A percentile compares a stretch with the other conserved stretches of the same genome.
Evolutionary conservation across 2,797 vertebrate species (phyloP).

Genomic region (Pithecia hirsuta): DNA sequence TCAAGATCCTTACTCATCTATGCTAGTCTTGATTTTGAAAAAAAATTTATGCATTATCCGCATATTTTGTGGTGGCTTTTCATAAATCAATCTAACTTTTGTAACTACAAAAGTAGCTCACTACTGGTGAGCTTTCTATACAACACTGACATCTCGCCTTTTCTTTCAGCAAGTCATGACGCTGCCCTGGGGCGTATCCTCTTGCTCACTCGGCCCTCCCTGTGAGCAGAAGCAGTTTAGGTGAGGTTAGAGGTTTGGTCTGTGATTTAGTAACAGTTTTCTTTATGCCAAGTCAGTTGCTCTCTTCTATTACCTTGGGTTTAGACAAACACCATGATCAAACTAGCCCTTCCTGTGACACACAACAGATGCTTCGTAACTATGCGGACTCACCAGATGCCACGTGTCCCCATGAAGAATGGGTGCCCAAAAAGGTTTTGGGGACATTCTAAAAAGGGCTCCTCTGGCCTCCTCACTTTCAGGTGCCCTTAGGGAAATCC

Average conservation of each 20-base stretch:
- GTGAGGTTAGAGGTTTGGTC: background rate
- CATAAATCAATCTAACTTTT: background rate
- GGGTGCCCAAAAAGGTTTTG: background rate
- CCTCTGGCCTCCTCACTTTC: background rate
- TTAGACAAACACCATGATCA: background rate
- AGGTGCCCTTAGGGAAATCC: background rate
- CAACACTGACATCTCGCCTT: background rate
- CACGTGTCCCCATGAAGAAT: background rate
- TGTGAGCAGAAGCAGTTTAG: background rate
- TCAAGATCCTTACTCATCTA: background rate
- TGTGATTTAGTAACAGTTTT: background rate
- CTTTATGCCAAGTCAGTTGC: background rate
- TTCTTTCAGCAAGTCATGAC: background rate
- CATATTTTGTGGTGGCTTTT: background rate
- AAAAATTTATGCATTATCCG: background rate
- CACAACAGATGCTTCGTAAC: background rate
- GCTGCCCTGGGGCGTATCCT: background rate
- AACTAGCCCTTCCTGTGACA: background rate
- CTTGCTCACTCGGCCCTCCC: too few relatives aligned
- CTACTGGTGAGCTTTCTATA: background rate
- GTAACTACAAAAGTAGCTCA: background rate
- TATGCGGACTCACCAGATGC: background rate
- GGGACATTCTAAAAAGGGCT: background rate
- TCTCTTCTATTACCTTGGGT: background rate
- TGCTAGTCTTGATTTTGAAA: background rate